phyloP scores from a whole-genome alignment of 2,113 vertebrate genomes.

The Clupea harengus region DNA sequence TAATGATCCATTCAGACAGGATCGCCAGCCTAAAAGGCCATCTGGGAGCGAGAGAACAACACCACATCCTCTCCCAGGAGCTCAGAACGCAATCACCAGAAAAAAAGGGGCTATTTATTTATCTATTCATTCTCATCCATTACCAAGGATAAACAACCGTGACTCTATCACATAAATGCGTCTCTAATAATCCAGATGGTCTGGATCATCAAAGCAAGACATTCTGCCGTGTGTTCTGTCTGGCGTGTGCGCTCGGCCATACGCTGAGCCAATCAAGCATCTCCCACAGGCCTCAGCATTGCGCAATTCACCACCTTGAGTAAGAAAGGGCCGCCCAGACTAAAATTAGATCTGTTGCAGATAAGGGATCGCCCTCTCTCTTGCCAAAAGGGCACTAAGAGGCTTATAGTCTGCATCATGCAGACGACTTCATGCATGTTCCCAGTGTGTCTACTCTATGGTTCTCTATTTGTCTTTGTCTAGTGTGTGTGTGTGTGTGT shows the following conservation, averaged over 20 bases:
- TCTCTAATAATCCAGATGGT: neutral
- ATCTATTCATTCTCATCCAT: neutral
- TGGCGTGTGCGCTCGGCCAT: neutral
- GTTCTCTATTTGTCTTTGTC: neutral
- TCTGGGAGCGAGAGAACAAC: neutral
- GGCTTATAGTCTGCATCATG: neutral
- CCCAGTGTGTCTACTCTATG: neutral
- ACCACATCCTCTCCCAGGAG: too few relatives aligned
- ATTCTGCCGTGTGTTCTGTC: neutral
- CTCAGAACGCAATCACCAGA: neutral
- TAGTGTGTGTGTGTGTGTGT: neutral
- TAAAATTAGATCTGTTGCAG: slow-evolving; percentile 26
- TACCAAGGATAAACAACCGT: neutral
- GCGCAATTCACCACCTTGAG: slow-evolving; percentile 23
- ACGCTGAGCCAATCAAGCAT: neutral
- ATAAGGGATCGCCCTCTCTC: neutral
- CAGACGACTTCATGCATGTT: neutral
- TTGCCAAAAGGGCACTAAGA: neutral
- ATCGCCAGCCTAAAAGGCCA: neutral
- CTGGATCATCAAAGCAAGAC: neutral
- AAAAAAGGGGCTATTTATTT: neutral
- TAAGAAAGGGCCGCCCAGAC: slow-evolving; percentile 16
- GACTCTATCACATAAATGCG: neutral
- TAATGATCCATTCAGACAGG: neutral
- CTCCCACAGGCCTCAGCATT: neutral